phyloP scores from a whole-genome alignment of 2,888 invertebrate genomes.

The Lampropteryx suffumata region DNA sequence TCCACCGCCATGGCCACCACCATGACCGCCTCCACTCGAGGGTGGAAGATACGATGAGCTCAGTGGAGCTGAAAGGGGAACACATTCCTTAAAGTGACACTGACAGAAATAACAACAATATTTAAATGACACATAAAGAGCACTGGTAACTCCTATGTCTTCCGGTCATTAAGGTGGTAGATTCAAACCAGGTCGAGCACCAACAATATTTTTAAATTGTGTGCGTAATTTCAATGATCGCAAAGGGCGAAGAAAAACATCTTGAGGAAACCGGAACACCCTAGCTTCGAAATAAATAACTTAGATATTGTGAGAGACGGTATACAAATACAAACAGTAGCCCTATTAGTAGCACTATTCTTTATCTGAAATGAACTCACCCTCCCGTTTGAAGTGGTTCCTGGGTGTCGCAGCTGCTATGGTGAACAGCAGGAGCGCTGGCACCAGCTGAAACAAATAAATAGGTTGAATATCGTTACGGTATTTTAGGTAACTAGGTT shows the following conservation, averaged over 20 bases:
- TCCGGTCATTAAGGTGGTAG: too few relatives aligned
- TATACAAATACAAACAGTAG: too few relatives aligned
- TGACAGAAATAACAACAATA: neutral
- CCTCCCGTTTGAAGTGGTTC: slow-evolving; percentile 69
- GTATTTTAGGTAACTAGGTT: too few relatives aligned
- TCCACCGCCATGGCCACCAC: slow-evolving; percentile 44
- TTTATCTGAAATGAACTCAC: slow-evolving; percentile 42
- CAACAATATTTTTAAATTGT: too few relatives aligned
- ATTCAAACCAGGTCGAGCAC: too few relatives aligned
- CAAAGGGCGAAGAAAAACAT: too few relatives aligned
- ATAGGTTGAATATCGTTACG: neutral
- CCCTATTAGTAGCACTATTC: neutral
- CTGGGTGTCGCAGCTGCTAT: slow-evolving; percentile 51
- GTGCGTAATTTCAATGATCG: too few relatives aligned
- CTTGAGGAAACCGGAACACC: too few relatives aligned
- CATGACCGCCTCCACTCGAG: slow-evolving; percentile 50
- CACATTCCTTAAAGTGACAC: neutral
- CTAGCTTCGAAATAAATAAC: too few relatives aligned
- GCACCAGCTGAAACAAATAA: slow-evolving; percentile 58
- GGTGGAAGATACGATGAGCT: slow-evolving; percentile 84
- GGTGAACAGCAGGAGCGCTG: slow-evolving; percentile 51
- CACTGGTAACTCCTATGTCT: too few relatives aligned
- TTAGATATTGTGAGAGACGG: too few relatives aligned
- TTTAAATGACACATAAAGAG: too few relatives aligned
- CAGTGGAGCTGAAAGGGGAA: slow-evolving; percentile 69